phyloP scores from a whole-genome alignment of 2,888 invertebrate species.

The Limnephilus marmoratus region DNA sequence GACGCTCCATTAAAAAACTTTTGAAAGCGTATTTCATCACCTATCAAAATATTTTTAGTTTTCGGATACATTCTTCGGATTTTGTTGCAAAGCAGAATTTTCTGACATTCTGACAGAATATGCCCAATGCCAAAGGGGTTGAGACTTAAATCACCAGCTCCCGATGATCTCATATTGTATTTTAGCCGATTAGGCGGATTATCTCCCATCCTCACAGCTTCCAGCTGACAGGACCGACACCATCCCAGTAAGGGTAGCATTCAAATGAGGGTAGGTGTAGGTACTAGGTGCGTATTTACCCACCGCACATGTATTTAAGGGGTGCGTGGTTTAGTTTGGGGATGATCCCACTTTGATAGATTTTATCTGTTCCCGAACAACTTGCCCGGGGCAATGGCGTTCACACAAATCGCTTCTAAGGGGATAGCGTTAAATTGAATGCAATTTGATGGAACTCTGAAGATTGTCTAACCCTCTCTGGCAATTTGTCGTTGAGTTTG shows the following conservation, averaged over 20 bases:
- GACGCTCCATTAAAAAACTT: no score
- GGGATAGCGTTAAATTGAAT: neutral
- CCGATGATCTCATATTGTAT: neutral
- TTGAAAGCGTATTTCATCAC: no score
- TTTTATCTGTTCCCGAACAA: slow-evolving; percentile 49
- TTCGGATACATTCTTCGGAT: no score
- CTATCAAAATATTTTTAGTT: no score
- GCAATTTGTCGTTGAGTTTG: slow-evolving; percentile 24
- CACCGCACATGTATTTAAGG: slow-evolving; percentile 44
- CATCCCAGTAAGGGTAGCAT: neutral
- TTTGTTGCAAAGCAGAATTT: no score
- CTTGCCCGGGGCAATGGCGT: slow-evolving; percentile 20
- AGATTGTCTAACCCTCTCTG: neutral
- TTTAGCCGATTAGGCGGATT: neutral
- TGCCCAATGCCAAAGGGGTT: no score
- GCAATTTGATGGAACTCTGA: neutral
- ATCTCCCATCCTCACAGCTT: neutral
- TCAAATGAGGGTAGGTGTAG: slow-evolving; percentile 53
- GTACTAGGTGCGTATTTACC: slow-evolving; percentile 41
- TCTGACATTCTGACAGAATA: no score
- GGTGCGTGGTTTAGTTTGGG: slow-evolving; percentile 39
- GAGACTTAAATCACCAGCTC: neutral
- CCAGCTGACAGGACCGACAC: neutral
- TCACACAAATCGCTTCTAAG: neutral
- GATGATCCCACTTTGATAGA: slow-evolving; percentile 50